Evolutionary conservation across 2,888 invertebrate species (phyloP), one percentile per base, ranked within the genome.

Genomic region (Temnothorax rugatulus): DNA sequence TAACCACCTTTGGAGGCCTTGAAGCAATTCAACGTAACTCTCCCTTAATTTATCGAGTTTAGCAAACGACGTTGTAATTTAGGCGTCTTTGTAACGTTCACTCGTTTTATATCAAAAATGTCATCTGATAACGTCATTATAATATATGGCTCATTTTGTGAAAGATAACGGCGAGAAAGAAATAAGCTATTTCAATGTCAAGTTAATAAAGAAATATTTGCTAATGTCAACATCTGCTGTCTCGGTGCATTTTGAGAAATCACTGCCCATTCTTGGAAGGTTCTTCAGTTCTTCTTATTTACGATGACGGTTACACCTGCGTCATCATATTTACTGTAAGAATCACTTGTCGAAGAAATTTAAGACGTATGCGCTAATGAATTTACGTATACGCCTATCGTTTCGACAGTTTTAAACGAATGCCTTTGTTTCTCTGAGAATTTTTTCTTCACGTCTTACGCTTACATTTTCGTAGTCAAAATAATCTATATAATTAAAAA

Each of bases 21-120:
- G 88, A 61, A 83, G 87, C 82, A 84, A 87, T 82, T 41, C 47
- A 59, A 63, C 81, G 79, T n/a, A 76, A 84, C 75, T 88, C 86
- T 90, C 87, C 87, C 84, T 89, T 89, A 89, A 90, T 90, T 91
- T 86, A 89, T 90, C 57, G 84, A 63, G 82, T 88, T 90, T 88
- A 90, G 87, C 81, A 87, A 89, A 90, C 84, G 66, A 57, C 25
- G 18, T n/a, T 47, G 50, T 29, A 86, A 86, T 82, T 66, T 11
- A 38, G 15, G 18, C n/a, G 15, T 7, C 57, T 38, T 68, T 66
- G 0, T 41, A n/a, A 34, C 9, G 47, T 38, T 38, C 2, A 9
- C 11, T 4, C 8, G 11, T 21, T 15, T 34, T 34, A 9, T 8
- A 18, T 41, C 1, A 34, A n/a, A 13, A 59, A 64, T 50, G 18